Conservation (phyloP, 1,140 invertebrate genomes). For the Drosophila equinoxialis region DNA sequence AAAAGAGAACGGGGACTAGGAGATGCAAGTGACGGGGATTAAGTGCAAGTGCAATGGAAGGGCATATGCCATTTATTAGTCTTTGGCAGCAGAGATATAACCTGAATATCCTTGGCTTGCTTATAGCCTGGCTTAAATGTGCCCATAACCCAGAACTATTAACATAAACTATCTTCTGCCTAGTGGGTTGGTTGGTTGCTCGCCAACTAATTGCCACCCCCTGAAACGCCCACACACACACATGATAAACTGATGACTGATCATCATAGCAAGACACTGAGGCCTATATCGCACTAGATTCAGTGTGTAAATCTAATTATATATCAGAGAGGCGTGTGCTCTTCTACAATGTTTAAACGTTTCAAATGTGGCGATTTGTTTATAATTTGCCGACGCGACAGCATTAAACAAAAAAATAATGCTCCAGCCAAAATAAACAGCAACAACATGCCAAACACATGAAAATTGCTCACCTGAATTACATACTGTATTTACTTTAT, state of each 20-base stretch:
- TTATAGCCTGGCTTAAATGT: slow-evolving; percentile 50
- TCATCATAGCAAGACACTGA: neutral
- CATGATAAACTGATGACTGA: slow-evolving; percentile 19
- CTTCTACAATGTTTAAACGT: slow-evolving; percentile 28
- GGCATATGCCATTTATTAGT: slow-evolving; percentile 62
- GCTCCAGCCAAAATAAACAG: slow-evolving; percentile 54
- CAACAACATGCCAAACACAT: slow-evolving; percentile 34
- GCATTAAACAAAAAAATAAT: slow-evolving; percentile 58
- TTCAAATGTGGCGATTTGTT: slow-evolving; percentile 52
- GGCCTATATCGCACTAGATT: slow-evolving; percentile 3
- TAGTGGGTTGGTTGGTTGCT: slow-evolving; percentile 7
- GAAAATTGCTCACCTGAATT: slow-evolving; percentile 47
- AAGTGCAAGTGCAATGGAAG: slow-evolving; percentile 21
- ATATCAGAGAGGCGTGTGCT: slow-evolving; percentile 42
- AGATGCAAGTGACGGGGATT: slow-evolving; percentile 27
- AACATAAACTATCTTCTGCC: slow-evolving; percentile 22
- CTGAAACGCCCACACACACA: neutral
- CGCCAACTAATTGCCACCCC: slow-evolving; percentile 2
- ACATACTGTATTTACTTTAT: slow-evolving; percentile 5
- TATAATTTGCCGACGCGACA: slow-evolving; percentile 66
- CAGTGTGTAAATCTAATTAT: slow-evolving; percentile 28
- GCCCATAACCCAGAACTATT: slow-evolving; percentile 45
- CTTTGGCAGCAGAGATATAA: slow-evolving; percentile 40
- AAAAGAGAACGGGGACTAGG: slow-evolving; percentile 2
- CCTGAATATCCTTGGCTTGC: neutral